Evolutionary conservation across 1,140 invertebrate genomes (phyloP).

Genomic region (Listronotus oregonensis): DNA sequence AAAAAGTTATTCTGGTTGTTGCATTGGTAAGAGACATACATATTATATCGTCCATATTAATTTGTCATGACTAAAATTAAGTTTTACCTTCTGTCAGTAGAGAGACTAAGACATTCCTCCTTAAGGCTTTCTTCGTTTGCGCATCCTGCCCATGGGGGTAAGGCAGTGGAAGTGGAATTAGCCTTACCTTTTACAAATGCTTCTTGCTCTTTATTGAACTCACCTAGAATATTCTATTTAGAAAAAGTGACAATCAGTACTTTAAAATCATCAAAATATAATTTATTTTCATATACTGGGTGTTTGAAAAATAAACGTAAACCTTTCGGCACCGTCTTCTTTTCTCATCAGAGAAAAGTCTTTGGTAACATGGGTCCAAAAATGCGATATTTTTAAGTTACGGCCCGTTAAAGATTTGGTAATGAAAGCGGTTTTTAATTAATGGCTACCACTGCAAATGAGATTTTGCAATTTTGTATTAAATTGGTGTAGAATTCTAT

Average conservation of each 20-base stretch:
- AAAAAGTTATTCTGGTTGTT: not conserved
- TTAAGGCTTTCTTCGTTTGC: slow-evolving; percentile 88
- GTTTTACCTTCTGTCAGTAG: slow-evolving; percentile 75
- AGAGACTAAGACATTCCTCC: slow-evolving; percentile 91
- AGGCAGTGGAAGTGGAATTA: slow-evolving; percentile 73
- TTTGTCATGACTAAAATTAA: not conserved
- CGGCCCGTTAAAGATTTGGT: too few species aligned
- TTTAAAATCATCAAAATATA: not conserved
- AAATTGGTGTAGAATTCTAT: too few species aligned
- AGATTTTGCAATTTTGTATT: too few species aligned
- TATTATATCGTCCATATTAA: not conserved
- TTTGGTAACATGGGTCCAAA: too few species aligned
- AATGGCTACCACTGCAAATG: too few species aligned
- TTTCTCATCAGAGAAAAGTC: too few species aligned
- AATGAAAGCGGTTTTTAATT: too few species aligned
- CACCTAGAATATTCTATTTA: slow-evolving; percentile 87
- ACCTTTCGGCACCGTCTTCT: too few species aligned
- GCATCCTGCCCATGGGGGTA: slow-evolving; percentile 91
- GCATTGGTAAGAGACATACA: not conserved
- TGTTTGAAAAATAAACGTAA: too few species aligned
- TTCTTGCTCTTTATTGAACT: slow-evolving; percentile 96
- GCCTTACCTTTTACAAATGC: slow-evolving; percentile 89
- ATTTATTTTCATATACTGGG: slow-evolving; percentile 6
- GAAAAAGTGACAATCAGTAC: slow-evolving; percentile 31
- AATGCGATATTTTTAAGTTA: too few species aligned